These are phyloP conservation scores for Antechinus flavipes DNA, from an alignment of 2,113 vertebrate species.

Conservation along the genomic window DNA sequence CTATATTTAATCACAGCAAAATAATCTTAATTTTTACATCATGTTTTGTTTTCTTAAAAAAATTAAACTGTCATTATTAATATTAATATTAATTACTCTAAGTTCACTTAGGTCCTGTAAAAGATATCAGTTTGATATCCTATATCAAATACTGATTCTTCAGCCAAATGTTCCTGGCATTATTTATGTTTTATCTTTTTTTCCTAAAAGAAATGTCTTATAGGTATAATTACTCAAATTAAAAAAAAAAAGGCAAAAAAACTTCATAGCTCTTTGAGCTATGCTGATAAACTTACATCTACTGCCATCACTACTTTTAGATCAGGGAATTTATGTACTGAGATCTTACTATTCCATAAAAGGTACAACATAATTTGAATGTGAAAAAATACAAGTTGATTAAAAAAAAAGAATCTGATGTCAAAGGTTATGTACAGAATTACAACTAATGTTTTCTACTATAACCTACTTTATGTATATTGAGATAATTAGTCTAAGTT, in stretches of 20 bases:
- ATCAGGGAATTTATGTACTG: neutral
- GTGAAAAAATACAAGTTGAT: neutral
- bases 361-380: conserved; percentile 30
- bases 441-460: conserved; percentile 68
- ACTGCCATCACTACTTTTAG: neutral
- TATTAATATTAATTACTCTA: conserved; percentile 46
- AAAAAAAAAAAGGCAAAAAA: neutral
- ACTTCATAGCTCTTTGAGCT: conserved; percentile 25
- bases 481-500: conserved; percentile 56
- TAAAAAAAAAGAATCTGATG: conserved; percentile 64
- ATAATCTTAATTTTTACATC: neutral
- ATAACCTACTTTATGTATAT: conserved; percentile 63
- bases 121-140: conserved; percentile 38
- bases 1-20: neutral
- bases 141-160: conserved; percentile 37
- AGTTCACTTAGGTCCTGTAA: conserved; percentile 17
- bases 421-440: conserved; percentile 35
- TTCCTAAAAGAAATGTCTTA: neutral
- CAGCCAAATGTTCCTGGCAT: neutral
- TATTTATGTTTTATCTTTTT: neutral
- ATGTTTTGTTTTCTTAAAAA: conserved; percentile 50
- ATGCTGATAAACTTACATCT: neutral
- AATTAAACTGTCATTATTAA: neutral
- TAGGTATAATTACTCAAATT: neutral
- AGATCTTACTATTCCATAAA: conserved; percentile 21